These are phyloP conservation scores for Rhabdomys pumilio DNA, from an alignment of 2,797 vertebrate genomes.

Conservation along the genomic window DNA sequence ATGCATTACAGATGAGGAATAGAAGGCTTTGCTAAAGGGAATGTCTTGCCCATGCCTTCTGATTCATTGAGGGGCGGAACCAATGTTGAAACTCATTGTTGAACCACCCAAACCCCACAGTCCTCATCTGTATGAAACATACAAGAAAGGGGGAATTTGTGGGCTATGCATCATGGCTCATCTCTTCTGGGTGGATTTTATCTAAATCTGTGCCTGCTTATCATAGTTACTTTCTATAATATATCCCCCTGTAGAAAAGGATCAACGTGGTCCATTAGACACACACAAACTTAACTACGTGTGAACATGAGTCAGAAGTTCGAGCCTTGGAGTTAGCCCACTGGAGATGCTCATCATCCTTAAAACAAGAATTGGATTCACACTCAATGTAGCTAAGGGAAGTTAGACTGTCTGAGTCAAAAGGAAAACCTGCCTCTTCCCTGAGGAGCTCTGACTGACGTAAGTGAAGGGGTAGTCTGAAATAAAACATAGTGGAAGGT, in stretches of 20 bases:
- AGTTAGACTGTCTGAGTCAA: neutral
- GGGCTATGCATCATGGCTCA: neutral
- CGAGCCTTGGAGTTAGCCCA: too few species aligned
- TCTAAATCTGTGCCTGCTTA: neutral
- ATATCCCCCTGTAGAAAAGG: neutral
- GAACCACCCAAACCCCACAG: too few species aligned
- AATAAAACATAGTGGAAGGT: too few species aligned
- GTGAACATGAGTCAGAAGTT: neutral
- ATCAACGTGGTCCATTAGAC: neutral
- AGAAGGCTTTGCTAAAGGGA: neutral
- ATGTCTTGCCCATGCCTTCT: neutral
- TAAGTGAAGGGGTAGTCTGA: neutral
- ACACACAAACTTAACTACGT: accelerated
- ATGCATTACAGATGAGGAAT: neutral
- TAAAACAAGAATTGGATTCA: neutral
- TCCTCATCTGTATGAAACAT: neutral
- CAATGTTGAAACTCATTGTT: neutral
- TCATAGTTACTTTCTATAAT: neutral
- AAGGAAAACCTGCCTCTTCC: slow-evolving; percentile 3
- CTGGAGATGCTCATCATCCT: neutral
- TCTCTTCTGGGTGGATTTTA: neutral
- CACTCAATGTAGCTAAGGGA: neutral
- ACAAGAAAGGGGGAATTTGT: neutral
- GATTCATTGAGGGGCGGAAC: neutral
- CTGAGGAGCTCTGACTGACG: neutral